phyloP scores from a whole-genome alignment of 2,113 vertebrate genomes.

The Canis aureus region DNA sequence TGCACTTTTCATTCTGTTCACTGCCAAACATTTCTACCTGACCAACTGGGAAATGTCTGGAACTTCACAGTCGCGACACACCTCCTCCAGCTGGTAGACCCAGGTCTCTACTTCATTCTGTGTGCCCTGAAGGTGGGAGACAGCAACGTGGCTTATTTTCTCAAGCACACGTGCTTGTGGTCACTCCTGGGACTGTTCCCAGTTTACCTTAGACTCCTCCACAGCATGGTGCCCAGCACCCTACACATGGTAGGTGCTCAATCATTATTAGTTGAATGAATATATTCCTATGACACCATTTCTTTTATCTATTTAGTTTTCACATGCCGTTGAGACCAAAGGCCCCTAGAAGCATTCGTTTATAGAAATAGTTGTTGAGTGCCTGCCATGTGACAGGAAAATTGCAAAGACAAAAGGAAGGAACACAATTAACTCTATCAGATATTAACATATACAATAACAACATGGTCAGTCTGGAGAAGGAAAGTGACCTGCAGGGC shows the following conservation, averaged over 20 bases:
- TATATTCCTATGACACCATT: background rate
- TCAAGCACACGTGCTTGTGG: too few relatives aligned
- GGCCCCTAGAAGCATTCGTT: background rate
- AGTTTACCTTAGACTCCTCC: background rate
- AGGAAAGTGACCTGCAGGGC: background rate
- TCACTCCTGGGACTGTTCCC: background rate
- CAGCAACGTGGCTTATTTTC: background rate
- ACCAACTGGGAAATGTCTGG: background rate
- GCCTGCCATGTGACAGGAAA: background rate
- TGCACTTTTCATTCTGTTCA: background rate
- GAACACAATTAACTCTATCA: background rate
- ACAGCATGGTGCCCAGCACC: background rate
- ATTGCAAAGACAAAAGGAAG: constrained; percentile 18
- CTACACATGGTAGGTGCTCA: background rate
- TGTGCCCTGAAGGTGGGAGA: background rate
- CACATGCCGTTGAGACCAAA: background rate
- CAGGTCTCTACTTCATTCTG: background rate
- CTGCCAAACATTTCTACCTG: background rate
- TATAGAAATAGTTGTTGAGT: background rate
- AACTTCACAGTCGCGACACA: background rate
- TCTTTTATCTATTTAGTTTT: background rate
- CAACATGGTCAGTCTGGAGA: background rate
- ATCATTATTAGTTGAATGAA: background rate
- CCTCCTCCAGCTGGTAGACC: background rate
- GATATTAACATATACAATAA: background rate